Evolutionary conservation across 23 tunicate genomes (phyloP).

Genomic region (Trididemnum miniatum): DNA sequence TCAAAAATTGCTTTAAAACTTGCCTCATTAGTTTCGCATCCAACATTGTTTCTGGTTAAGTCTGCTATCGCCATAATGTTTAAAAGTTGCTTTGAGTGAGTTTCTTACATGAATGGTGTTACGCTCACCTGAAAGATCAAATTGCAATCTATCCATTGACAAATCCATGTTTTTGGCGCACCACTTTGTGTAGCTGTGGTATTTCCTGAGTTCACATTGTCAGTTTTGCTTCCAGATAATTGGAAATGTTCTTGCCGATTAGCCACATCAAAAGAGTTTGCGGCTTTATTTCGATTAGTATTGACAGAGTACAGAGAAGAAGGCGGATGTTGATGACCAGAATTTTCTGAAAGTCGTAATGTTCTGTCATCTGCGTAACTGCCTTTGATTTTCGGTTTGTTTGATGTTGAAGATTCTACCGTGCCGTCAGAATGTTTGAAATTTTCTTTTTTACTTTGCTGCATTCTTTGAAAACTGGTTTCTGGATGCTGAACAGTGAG

Average conservation of each 20-base stretch:
- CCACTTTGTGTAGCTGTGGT: slow-evolving; percentile 23
- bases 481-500: slow-evolving; percentile 15
- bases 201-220: neutral
- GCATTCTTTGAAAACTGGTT: neutral
- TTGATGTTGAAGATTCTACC: neutral
- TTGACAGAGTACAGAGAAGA: too few species aligned
- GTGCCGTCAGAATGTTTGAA: neutral
- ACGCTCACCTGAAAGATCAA: slow-evolving; percentile 63
- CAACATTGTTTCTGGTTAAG: too few species aligned
- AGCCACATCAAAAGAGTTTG: neutral
- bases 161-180: slow-evolving; percentile 49
- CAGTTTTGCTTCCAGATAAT: neutral
- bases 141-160: slow-evolving; percentile 84
- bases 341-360: neutral
- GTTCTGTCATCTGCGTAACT: neutral
- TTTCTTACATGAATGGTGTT: too few species aligned
- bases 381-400: too few species aligned
- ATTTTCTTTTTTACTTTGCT: neutral
- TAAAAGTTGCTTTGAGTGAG: too few species aligned
- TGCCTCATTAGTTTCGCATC: too few species aligned
- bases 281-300: neutral
- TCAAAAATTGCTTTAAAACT: too few species aligned
- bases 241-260: neutral
- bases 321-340: neutral
- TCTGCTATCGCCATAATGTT: too few species aligned